A percentile compares a stretch with the other conserved stretches of the same genome.
phyloP scores from a whole-genome alignment of 1,140 invertebrate species.

The Tetramorium alpestre region DNA sequence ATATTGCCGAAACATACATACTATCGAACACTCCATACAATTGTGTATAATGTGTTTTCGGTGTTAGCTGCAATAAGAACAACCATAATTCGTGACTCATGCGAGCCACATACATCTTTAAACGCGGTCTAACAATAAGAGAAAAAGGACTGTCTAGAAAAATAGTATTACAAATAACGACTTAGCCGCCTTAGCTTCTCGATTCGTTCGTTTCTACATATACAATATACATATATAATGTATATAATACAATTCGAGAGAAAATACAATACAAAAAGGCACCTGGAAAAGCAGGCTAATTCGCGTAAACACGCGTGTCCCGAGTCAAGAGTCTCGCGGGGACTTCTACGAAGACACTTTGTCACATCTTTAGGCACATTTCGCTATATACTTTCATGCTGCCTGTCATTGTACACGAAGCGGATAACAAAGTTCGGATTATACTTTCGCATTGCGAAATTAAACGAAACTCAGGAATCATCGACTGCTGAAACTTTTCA shows the following conservation, averaged over 20 bases:
- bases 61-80: slow-evolving; percentile 67
- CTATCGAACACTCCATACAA: slow-evolving; percentile 16
- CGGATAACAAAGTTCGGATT: slow-evolving; percentile 18
- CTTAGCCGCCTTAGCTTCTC: slow-evolving; percentile 56
- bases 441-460: slow-evolving; percentile 9
- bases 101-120: slow-evolving; percentile 18
- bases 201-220: slow-evolving; percentile 52
- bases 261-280: slow-evolving; percentile 73
- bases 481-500: background rate
- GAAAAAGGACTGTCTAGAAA: slow-evolving; percentile 66
- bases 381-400: slow-evolving; percentile 70
- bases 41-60: slow-evolving; percentile 36
- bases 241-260: slow-evolving; percentile 70
- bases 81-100: slow-evolving; percentile 57
- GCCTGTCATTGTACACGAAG: slow-evolving; percentile 70
- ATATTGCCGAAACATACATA: background rate
- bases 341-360: slow-evolving; percentile 67
- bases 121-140: slow-evolving; percentile 1
- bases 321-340: slow-evolving; percentile 1
- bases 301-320: slow-evolving; percentile 5
- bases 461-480: slow-evolving; percentile 21
- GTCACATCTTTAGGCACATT: slow-evolving; percentile 68
- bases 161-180: slow-evolving; percentile 76
- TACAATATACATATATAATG: slow-evolving; percentile 39
- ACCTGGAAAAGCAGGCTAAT: slow-evolving; percentile 74